phyloP scores from a whole-genome alignment of 2,113 vertebrate species.

The Hippopotamus amphibius region DNA sequence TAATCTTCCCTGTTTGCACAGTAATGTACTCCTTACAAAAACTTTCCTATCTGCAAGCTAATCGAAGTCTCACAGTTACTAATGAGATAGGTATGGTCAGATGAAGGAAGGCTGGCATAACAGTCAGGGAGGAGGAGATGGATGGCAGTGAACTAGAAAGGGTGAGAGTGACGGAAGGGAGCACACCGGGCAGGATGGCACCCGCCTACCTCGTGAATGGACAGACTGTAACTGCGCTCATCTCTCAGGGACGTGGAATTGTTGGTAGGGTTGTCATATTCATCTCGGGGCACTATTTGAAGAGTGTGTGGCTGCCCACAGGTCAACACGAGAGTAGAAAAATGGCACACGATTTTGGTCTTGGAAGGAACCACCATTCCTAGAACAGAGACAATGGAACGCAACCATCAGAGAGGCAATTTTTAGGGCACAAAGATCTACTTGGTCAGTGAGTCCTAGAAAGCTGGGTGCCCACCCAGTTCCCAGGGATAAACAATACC shows the following conservation, averaged over 20 bases:
- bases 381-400: constrained; percentile 82
- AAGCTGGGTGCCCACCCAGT: not conserved
- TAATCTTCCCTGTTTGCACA: not conserved
- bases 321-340: constrained; percentile 97
- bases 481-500: constrained; percentile 22
- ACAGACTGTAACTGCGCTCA: constrained; percentile 94
- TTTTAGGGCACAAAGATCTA: not conserved
- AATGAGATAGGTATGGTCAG: not conserved
- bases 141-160: not conserved
- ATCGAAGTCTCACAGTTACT: not conserved
- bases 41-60: not conserved
- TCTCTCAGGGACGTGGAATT: constrained; percentile 94
- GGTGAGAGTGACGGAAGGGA: not conserved
- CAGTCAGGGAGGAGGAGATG: not conserved
- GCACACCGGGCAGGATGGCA: not conserved
- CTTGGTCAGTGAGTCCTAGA: not conserved
- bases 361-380: constrained; percentile 98
- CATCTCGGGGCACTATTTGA: constrained; percentile 97
- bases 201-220: constrained; percentile 87
- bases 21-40: constrained; percentile 20
- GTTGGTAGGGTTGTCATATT: constrained; percentile 98
- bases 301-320: constrained; percentile 95
- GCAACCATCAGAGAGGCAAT: not conserved
- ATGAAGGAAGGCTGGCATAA: not conserved
- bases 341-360: constrained; percentile 98